Conservation (phyloP, 1,140 invertebrate genomes). For the Leptoteleia sp. region DNA sequence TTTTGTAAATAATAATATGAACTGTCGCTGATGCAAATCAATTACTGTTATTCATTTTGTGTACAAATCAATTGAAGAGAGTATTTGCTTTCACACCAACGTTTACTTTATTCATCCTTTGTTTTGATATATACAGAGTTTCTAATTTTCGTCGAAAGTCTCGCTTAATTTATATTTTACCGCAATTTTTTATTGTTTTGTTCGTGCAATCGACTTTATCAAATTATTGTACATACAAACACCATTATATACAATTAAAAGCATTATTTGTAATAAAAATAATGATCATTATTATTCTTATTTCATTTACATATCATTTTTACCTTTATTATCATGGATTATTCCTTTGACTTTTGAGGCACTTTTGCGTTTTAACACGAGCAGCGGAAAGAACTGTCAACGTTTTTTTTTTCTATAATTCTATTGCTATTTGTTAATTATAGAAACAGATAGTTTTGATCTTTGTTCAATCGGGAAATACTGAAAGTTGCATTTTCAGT, state of each 20-base stretch:
- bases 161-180: constrained; percentile 14
- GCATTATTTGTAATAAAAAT: constrained; percentile 48
- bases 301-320: constrained; percentile 30
- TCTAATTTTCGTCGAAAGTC: constrained; percentile 22
- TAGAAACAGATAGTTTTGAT: too few relatives aligned
- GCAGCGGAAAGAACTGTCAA: too few relatives aligned
- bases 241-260: constrained; percentile 45
- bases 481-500: constrained; percentile 77
- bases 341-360: not conserved
- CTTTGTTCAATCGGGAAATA: not conserved
- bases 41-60: constrained; percentile 23
- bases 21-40: constrained; percentile 29
- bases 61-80: too few relatives aligned
- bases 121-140: too few relatives aligned
- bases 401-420: too few relatives aligned
- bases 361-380: too few relatives aligned
- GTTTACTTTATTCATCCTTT: too few relatives aligned
- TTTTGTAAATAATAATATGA: constrained; percentile 51
- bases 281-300: constrained; percentile 39
- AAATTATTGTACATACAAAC: constrained; percentile 48
- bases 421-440: too few relatives aligned
- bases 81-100: too few relatives aligned
- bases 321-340: constrained; percentile 10
- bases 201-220: constrained; percentile 49
- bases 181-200: constrained; percentile 35